These are phyloP conservation scores for Tursiops truncatus DNA, from an alignment of 2,113 vertebrate genomes.

Conservation along the genomic window DNA sequence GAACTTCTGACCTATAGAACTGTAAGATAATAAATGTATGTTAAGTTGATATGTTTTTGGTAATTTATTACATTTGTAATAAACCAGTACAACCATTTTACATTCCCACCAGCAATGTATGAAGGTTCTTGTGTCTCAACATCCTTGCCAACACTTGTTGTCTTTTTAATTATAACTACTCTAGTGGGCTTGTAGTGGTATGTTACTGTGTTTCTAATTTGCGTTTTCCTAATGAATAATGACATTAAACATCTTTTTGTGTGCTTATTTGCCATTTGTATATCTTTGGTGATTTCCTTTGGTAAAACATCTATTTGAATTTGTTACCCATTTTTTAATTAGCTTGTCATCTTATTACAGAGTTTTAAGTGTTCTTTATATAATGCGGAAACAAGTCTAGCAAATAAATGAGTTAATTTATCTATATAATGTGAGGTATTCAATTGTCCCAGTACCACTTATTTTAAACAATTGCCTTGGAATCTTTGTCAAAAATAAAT, in stretches of 20 bases:
- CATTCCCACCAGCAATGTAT: background rate
- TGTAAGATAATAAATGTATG: background rate
- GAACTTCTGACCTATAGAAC: background rate
- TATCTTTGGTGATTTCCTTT: background rate
- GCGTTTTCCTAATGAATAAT: background rate
- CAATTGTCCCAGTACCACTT: background rate
- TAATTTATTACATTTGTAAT: background rate
- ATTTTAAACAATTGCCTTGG: background rate
- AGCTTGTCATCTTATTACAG: background rate
- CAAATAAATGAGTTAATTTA: background rate
- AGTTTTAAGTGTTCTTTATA: background rate
- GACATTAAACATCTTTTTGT: background rate
- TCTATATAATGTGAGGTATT: background rate
- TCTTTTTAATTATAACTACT: background rate
- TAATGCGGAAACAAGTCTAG: background rate
- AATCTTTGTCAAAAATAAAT: background rate
- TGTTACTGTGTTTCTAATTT: background rate
- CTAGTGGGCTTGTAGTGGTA: background rate
- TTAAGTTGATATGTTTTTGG: background rate
- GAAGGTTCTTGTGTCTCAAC: background rate
- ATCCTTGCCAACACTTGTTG: background rate
- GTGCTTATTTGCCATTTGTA: background rate
- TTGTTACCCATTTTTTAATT: background rate
- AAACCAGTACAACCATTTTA: background rate
- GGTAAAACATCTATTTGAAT: background rate